Percentiles rank a stretch among this genome's conserved stretches.
phyloP scores from a whole-genome alignment of 2,888 invertebrate genomes.

The Scaptomyza polygonia region DNA sequence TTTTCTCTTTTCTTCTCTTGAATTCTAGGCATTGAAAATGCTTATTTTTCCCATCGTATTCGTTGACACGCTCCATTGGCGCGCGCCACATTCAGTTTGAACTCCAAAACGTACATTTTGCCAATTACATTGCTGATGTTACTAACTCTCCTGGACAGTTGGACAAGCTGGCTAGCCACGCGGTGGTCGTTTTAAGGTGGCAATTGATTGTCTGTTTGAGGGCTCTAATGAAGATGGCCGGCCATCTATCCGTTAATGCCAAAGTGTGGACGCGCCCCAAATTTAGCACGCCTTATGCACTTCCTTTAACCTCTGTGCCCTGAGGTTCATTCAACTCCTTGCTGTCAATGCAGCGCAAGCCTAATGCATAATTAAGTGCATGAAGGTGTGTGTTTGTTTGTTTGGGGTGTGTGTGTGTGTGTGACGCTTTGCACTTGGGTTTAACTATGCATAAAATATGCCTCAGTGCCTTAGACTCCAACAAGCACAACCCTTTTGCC shows the following conservation, averaged over 20 bases:
- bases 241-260: conserved; percentile 13
- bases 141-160: conserved; percentile 5
- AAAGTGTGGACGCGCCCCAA: conserved; percentile 18
- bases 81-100: conserved; percentile 51
- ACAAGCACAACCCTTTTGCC: neutral
- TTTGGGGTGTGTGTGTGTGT: conserved; percentile 23
- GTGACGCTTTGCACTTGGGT: conserved; percentile 44
- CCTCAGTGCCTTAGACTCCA: conserved; percentile 32
- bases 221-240: conserved; percentile 57
- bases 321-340: conserved; percentile 55
- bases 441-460: conserved; percentile 75
- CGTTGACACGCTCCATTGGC: conserved; percentile 59
- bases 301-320: conserved; percentile 8
- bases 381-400: conserved; percentile 2
- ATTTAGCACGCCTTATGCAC: conserved; percentile 10
- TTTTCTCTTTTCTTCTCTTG: neutral
- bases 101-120: conserved; percentile 61
- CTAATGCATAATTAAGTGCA: conserved; percentile 79
- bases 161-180: conserved; percentile 21
- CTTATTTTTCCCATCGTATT: neutral
- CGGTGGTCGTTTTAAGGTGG: conserved; percentile 57
- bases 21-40: neutral
- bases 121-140: conserved; percentile 62
- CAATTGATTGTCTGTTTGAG: conserved; percentile 65
- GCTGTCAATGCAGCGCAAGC: conserved; percentile 57